phyloP scores from a whole-genome alignment of 2,888 invertebrate genomes.

The Steromphala cineraria region DNA sequence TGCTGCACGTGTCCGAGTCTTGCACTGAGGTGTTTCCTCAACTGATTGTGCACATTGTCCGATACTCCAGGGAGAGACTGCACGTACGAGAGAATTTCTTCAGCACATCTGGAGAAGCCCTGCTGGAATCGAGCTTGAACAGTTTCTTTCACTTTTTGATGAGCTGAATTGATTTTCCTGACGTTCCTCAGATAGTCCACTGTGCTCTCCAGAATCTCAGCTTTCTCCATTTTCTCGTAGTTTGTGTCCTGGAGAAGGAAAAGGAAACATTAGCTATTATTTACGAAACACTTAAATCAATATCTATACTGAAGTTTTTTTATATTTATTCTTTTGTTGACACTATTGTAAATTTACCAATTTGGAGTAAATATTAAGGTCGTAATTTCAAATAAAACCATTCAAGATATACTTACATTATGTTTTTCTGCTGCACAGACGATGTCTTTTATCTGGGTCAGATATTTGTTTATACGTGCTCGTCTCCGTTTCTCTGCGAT shows the following conservation, averaged over 20 bases:
- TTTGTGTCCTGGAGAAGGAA: constrained; percentile 26
- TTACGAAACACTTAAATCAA: too few relatives aligned
- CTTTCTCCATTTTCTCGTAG: constrained; percentile 37
- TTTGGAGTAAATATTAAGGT: too few relatives aligned
- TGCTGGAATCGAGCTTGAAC: constrained; percentile 6
- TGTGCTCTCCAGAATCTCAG: constrained; percentile 35
- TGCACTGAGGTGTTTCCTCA: constrained; percentile 13
- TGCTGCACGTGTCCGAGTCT: not conserved
- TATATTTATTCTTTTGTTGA: too few relatives aligned
- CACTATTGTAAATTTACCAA: too few relatives aligned
- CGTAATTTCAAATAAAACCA: too few relatives aligned
- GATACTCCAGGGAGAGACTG: constrained; percentile 13
- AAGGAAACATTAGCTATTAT: too few relatives aligned
- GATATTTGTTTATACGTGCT: constrained; percentile 33
- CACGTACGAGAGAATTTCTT: constrained; percentile 14
- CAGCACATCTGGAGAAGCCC: constrained; percentile 21
- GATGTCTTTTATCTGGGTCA: constrained; percentile 32
- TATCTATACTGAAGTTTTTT: too few relatives aligned
- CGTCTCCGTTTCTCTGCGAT: constrained; percentile 36
- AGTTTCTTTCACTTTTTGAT: not conserved
- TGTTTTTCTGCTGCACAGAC: constrained; percentile 32
- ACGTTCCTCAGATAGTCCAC: constrained; percentile 29
- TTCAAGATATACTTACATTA: constrained; percentile 22
- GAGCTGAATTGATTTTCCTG: constrained; percentile 5
- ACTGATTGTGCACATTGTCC: constrained; percentile 8